Percentiles rank a stretch among this genome's conserved stretches.
These are phyloP conservation scores for Cataglyphis hispanica DNA, from an alignment of 1,140 invertebrate genomes.

Conservation along the genomic window DNA sequence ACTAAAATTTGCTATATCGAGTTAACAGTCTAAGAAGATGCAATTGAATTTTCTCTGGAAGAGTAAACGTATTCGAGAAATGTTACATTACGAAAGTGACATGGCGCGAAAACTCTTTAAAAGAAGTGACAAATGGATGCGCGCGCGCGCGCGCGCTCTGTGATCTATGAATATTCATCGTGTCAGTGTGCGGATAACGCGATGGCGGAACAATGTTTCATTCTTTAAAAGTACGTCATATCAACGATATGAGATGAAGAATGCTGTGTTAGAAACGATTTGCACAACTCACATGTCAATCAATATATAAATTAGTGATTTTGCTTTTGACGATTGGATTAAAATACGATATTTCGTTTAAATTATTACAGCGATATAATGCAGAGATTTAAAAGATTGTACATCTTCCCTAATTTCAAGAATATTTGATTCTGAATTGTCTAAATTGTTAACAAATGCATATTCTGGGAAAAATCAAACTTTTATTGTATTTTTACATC, in stretches of 20 bases:
- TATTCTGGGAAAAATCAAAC: not conserved
- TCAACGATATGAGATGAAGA: slow-evolving; percentile 31
- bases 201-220: slow-evolving; percentile 44
- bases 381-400: not conserved
- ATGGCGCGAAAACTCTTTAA: slow-evolving; percentile 46
- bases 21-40: not conserved
- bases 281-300: not conserved
- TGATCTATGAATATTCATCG: slow-evolving; percentile 62
- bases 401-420: not conserved
- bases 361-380: not conserved
- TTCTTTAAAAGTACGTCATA: slow-evolving; percentile 46
- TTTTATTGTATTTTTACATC: not conserved
- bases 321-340: not conserved
- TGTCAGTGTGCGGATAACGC: slow-evolving; percentile 47
- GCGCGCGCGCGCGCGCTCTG: not conserved
- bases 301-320: slow-evolving; percentile 3
- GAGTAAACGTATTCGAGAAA: slow-evolving; percentile 36
- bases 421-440: not conserved
- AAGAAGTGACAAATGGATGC: slow-evolving; percentile 61
- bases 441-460: not conserved
- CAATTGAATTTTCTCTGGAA: slow-evolving; percentile 49
- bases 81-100: slow-evolving; percentile 50
- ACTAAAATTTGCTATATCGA: not conserved
- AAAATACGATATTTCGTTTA: not conserved
- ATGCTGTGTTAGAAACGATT: slow-evolving; percentile 28